Conservation (phyloP, 2,113 vertebrate genomes). For the Gallinago undulata region DNA sequence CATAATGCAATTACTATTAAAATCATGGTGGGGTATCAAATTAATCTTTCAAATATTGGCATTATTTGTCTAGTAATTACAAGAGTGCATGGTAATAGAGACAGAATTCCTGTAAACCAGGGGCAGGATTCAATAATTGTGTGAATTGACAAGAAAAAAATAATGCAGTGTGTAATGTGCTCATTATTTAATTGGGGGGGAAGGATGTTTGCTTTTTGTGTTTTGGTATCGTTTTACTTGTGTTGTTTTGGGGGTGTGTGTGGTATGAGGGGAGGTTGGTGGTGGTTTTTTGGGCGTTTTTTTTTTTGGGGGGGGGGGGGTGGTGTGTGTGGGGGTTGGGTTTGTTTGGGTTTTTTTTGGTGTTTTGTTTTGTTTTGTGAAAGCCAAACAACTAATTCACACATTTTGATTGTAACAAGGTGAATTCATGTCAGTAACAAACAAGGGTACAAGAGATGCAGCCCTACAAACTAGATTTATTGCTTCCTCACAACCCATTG, state of each 20-base stretch:
- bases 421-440: conserved; percentile 16
- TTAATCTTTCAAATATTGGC: background rate
- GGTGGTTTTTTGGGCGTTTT: background rate
- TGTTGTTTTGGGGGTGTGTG: background rate
- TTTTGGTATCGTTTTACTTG: background rate
- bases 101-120: background rate
- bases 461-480: background rate
- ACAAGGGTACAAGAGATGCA: background rate
- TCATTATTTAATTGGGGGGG: background rate
- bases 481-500: background rate
- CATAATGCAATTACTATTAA: background rate
- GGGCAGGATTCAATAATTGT: background rate
- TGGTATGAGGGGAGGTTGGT: background rate
- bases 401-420: background rate
- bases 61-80: background rate
- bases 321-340: background rate
- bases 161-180: background rate
- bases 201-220: background rate
- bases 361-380: background rate
- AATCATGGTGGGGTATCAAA: background rate
- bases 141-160: background rate
- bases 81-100: background rate
- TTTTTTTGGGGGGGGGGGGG: background rate
- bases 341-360: background rate
- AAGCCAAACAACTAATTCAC: background rate